Percentiles rank a stretch among this genome's conserved stretches.
These are phyloP conservation scores for Agrotis ipsilon DNA, from an alignment of 2,888 invertebrate genomes.

Conservation along the genomic window DNA sequence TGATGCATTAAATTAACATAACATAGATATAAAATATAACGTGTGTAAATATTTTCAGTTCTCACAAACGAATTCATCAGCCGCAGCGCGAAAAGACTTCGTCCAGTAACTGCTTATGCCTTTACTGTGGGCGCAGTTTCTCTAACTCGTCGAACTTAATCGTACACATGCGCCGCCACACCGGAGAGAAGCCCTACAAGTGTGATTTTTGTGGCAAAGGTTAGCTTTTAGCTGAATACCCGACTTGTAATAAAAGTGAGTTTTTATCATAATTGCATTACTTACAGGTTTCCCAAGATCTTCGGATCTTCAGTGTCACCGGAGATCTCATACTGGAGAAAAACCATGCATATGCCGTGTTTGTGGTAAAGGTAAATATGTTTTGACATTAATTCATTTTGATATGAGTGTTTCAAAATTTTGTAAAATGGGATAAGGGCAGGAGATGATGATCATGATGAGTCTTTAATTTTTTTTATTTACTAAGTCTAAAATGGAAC, in stretches of 20 bases:
- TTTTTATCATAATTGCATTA: conserved; percentile 27
- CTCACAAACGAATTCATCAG: conserved; percentile 91
- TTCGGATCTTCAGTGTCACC: conserved; percentile 92
- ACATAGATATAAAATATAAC: conserved; percentile 5
- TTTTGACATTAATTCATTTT: background rate
- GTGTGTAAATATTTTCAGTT: conserved; percentile 72
- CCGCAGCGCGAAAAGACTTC: conserved; percentile 77
- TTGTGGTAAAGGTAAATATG: conserved; percentile 85
- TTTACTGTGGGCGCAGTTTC: conserved; percentile 92
- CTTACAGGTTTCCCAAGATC: conserved; percentile 91
- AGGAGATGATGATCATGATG: too few species aligned
- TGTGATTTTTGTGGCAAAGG: conserved; percentile 92
- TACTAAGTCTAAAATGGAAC: background rate
- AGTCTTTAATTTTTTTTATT: background rate
- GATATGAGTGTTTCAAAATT: background rate
- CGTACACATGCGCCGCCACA: conserved; percentile 93
- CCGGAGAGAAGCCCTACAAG: conserved; percentile 92
- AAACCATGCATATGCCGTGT: conserved; percentile 90
- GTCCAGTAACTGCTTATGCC: conserved; percentile 88
- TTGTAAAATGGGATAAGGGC: too few species aligned
- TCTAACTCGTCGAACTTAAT: conserved; percentile 92
- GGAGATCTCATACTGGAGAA: conserved; percentile 92
- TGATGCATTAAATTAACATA: conserved; percentile 10
- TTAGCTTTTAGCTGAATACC: conserved; percentile 55
- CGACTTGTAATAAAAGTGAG: conserved; percentile 20